Conservation (phyloP, 2,113 vertebrate species). For the Ammodytes marinus region DNA sequence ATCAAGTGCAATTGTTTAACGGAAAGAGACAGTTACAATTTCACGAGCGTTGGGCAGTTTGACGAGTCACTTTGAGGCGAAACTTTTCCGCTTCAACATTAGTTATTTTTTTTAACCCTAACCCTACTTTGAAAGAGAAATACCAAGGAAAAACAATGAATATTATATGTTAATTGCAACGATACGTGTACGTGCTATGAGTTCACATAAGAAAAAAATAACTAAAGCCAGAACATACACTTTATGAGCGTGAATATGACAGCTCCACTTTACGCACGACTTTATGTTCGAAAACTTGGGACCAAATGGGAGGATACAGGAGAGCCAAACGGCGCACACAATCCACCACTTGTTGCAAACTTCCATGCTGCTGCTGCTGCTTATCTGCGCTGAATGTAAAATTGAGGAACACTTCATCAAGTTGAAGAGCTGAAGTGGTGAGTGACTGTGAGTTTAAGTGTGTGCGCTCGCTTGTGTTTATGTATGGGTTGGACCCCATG, state of each 20-base stretch:
- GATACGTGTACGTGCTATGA: neutral
- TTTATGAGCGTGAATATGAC: neutral
- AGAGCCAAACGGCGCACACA: conserved; percentile 50
- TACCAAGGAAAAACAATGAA: too few relatives aligned
- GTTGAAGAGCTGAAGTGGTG: conserved; percentile 45
- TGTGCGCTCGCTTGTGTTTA: neutral
- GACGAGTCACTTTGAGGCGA: neutral
- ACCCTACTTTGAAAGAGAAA: neutral
- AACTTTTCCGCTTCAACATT: neutral
- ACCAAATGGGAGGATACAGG: conserved; percentile 4
- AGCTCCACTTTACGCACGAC: conserved; percentile 53
- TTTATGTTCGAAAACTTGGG: neutral
- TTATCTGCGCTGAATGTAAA: conserved; percentile 33
- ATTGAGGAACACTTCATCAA: conserved; percentile 55
- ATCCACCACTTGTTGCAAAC: conserved; percentile 46
- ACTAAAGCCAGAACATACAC: too few relatives aligned
- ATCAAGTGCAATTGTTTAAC: too few relatives aligned
- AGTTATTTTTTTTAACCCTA: too few relatives aligned
- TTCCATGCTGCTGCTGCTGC: conserved; percentile 54
- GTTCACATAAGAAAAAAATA: neutral
- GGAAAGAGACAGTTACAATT: neutral
- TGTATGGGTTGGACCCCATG: neutral
- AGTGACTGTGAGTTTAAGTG: neutral
- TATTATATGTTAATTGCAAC: neutral
- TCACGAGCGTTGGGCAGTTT: neutral